Evolutionary conservation across 2,113 vertebrate species (phyloP).

Genomic region (Tretioscincus oriximinensis): DNA sequence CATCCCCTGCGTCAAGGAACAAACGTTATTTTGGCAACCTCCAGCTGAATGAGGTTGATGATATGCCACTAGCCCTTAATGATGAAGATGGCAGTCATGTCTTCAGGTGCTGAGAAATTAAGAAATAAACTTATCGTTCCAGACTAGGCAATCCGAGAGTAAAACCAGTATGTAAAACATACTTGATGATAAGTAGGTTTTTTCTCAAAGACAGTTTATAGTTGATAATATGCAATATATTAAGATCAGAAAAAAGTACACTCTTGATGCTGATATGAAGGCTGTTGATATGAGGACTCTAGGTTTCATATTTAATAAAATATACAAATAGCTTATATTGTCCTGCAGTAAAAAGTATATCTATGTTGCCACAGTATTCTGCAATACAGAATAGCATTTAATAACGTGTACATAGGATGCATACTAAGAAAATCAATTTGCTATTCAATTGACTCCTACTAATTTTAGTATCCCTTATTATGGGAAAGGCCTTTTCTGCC

Average conservation of each 20-base stretch:
- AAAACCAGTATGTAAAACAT: background rate
- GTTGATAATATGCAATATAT: no score
- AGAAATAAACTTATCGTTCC: background rate
- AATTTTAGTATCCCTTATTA: background rate
- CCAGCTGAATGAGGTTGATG: slow-evolving; percentile 79
- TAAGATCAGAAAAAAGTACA: no score
- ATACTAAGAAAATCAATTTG: slow-evolving; percentile 24
- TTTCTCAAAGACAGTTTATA: no score
- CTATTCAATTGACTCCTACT: background rate
- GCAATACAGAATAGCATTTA: slow-evolving; percentile 17
- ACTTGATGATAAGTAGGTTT: no score
- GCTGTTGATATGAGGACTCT: no score
- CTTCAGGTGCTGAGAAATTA: slow-evolving; percentile 73
- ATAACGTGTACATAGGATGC: slow-evolving; percentile 29
- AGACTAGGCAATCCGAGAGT: background rate
- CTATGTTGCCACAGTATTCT: no score
- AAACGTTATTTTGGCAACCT: slow-evolving; percentile 81
- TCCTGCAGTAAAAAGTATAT: no score
- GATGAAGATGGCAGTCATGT: slow-evolving; percentile 78
- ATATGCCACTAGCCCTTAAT: slow-evolving; percentile 73
- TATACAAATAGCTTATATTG: no score
- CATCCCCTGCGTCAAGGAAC: slow-evolving; percentile 75
- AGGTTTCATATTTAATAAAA: no score
- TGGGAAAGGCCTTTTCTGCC: background rate
- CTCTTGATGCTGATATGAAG: no score